Evolutionary conservation across 1,140 invertebrate species (phyloP), one percentile per base, ranked within the genome.

Genomic region (Sinonovacula constricta): DNA sequence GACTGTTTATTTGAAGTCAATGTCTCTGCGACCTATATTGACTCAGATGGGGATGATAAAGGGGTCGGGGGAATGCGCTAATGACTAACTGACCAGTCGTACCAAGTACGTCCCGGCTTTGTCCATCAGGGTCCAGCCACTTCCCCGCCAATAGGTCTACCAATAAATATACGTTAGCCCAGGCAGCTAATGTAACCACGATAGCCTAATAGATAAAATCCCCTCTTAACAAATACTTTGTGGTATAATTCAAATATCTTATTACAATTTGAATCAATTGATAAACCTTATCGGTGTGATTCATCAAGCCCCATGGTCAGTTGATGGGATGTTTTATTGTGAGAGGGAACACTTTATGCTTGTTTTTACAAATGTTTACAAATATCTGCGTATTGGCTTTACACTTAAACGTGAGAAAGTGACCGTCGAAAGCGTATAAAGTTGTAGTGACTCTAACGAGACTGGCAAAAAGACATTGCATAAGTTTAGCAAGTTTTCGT

Each of bases 181-280:
- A 30, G 18, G 30, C 45, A 59, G 45, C 53, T 70, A 59, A 70
- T 70, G 54, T 28, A 70, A 57, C 53, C 7, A 26, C 56, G 68
- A 70, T 70, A 56, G 14, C 57, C 57, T 34, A 56, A 12, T 18
- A 14, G 53, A 56, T 56, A 70, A 70, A 59, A 39, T 0, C 3
- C 18, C 51, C n/a, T 18, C 18, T 39, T 59, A 70, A 57, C 68
- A 70, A 70, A 70, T 70, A 70, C 33, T 70, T 70, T 59, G 68
- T 70, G 31, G 68, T 70, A 56, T 70, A 70, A 70, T 70, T 54
- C 53, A 70, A 70, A 70, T 70, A 70, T 70, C 53, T 70, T 26
- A 59, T 70, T 70, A 56, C 68, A 56, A 70, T 54, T 70, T 39
- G 51, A 54, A 70, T 70, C 68, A 70, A 57, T 70, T 70, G 67